Evolutionary conservation across 2,888 invertebrate genomes (phyloP).

Genomic region (Dryocosmus kuriphilus): DNA sequence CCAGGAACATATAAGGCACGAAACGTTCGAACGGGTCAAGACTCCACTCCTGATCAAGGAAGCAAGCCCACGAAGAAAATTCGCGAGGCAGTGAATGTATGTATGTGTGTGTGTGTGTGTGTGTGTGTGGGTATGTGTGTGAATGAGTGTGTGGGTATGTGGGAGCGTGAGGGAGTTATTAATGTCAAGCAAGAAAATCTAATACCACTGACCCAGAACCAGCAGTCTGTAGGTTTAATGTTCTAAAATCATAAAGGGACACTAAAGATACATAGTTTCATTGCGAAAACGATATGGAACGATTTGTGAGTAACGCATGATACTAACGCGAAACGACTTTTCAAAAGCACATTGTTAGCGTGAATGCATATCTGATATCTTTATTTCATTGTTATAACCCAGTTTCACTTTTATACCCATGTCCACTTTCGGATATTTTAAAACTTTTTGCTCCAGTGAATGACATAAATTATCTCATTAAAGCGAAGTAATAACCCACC

Average conservation of each 20-base stretch:
- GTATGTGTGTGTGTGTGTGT: too few species aligned
- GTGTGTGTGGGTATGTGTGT: conserved; percentile 50
- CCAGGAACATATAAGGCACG: not conserved
- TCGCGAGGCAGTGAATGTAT: conserved; percentile 55
- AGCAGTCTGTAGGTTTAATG: conserved; percentile 46
- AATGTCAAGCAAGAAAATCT: conserved; percentile 60
- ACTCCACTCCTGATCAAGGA: conserved; percentile 50
- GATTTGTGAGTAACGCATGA: conserved; percentile 17
- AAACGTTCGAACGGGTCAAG: conserved; percentile 5
- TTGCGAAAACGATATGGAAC: conserved; percentile 14
- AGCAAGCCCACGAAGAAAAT: conserved; percentile 66
- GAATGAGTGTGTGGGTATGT: conserved; percentile 51
- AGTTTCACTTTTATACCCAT: conserved; percentile 6
- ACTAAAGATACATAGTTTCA: not conserved
- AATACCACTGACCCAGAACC: conserved; percentile 62
- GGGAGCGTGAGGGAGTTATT: conserved; percentile 44
- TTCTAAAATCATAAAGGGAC: conserved; percentile 36
- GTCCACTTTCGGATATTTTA: conserved; percentile 19
- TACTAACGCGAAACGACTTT: not conserved
- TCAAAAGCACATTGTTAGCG: not conserved
- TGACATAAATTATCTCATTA: conserved; percentile 26
- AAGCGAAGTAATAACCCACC: conserved; percentile 10
- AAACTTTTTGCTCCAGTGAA: conserved; percentile 8
- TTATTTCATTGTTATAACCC: conserved; percentile 12
- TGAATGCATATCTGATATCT: conserved; percentile 14